Evolutionary conservation across 2,797 vertebrate species (phyloP).

Genomic region (Dendrocincla tyrannina): DNA sequence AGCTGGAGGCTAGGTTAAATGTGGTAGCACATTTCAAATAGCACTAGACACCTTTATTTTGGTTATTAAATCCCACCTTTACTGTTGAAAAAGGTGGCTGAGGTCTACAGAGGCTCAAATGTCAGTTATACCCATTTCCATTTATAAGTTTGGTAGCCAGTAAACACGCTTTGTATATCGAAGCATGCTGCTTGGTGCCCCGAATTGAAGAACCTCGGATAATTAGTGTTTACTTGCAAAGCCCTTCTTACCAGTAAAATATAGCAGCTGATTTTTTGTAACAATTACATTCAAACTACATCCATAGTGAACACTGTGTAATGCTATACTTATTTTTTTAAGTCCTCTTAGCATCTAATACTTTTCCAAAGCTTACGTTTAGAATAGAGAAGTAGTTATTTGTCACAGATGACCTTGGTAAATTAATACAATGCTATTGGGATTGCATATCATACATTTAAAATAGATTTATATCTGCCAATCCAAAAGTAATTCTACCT

Average conservation of each 20-base stretch:
- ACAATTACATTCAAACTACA: background rate
- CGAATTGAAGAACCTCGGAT: background rate
- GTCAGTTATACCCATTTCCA: background rate
- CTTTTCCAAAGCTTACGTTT: background rate
- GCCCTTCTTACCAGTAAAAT: background rate
- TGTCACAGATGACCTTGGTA: background rate
- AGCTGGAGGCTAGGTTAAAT: background rate
- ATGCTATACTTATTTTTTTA: background rate
- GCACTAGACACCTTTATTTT: background rate
- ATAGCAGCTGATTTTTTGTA: background rate
- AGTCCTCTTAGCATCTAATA: background rate
- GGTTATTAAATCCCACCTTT: background rate
- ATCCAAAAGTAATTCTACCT: slow-evolving; percentile 7
- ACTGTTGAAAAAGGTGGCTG: background rate
- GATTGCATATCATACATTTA: background rate
- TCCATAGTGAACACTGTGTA: background rate
- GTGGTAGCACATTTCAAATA: background rate
- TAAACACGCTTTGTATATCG: background rate
- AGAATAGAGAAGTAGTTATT: background rate
- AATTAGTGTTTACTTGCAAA: background rate
- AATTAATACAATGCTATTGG: background rate
- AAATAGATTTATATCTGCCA: background rate
- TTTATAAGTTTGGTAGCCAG: background rate
- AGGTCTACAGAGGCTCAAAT: background rate
- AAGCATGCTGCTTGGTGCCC: background rate